These are phyloP conservation scores for Lynx canadensis DNA, from an alignment of 2,113 vertebrate genomes.

Conservation along the genomic window DNA sequence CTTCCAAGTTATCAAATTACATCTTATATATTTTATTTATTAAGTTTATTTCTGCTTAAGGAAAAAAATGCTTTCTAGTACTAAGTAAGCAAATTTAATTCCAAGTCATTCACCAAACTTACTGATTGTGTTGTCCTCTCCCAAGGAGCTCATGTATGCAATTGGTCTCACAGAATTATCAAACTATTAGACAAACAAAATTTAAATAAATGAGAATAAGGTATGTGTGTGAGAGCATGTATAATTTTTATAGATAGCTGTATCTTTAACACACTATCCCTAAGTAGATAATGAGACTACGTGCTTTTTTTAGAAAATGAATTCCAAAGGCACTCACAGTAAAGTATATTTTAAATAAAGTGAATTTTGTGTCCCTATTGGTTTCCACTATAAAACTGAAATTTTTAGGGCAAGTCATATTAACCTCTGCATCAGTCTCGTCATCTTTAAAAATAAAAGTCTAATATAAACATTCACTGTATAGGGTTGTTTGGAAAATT, in stretches of 20 bases:
- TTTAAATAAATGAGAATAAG: slow-evolving; percentile 1
- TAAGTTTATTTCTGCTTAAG: slow-evolving; percentile 27
- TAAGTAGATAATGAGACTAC: background rate
- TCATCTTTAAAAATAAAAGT: background rate
- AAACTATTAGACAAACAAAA: background rate
- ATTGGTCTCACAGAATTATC: background rate
- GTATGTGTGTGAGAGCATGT: background rate
- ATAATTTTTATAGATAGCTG: background rate
- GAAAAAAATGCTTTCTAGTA: background rate
- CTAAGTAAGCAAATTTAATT: slow-evolving; percentile 5
- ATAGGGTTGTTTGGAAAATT: background rate
- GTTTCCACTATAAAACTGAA: background rate
- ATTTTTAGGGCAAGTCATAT: background rate
- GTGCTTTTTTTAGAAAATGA: background rate
- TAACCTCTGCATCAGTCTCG: background rate
- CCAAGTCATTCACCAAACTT: background rate
- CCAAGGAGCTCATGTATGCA: background rate
- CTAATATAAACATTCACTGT: background rate
- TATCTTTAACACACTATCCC: background rate
- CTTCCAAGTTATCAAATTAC: slow-evolving; percentile 29
- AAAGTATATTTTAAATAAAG: background rate
- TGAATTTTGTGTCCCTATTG: background rate
- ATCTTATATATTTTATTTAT: slow-evolving; percentile 7
- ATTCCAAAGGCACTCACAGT: background rate
- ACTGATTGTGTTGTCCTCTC: background rate